Percentiles rank a stretch among this genome's conserved stretches.
Evolutionary conservation across 2,113 vertebrate species (phyloP).

Genomic region (Heterochromis multidens): DNA sequence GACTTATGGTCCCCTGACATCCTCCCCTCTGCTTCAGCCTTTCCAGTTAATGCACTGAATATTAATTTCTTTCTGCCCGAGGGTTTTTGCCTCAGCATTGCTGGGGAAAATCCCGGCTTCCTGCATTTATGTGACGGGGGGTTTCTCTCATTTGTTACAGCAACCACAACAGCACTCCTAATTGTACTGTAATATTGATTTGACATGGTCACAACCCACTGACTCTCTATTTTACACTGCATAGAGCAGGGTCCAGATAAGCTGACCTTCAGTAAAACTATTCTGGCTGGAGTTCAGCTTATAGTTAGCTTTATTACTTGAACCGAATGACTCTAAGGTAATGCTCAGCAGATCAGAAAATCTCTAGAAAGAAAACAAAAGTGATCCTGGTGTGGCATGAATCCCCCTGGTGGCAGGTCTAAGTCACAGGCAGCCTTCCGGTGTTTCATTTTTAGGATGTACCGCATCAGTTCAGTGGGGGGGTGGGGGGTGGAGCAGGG

Average conservation of each 20-base stretch:
- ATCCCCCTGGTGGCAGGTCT: slow-evolving; percentile 12
- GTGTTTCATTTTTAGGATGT: neutral
- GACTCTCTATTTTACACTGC: neutral
- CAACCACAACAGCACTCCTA: slow-evolving; percentile 20
- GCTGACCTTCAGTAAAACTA: neutral
- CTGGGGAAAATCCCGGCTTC: neutral
- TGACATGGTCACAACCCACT: slow-evolving; percentile 33
- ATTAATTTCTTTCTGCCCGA: neutral
- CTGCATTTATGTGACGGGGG: neutral
- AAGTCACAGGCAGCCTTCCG: neutral
- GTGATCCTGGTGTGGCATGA: neutral
- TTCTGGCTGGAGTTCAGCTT: slow-evolving; percentile 6
- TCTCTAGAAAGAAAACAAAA: neutral
- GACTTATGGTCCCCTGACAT: neutral
- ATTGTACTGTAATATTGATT: slow-evolving; percentile 59
- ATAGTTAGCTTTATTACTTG: neutral
- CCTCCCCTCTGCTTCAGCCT: neutral
- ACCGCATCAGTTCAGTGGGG: neutral
- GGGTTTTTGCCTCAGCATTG: neutral
- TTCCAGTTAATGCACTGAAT: neutral
- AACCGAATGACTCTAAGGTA: neutral
- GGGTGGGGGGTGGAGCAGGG: neutral
- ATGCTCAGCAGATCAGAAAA: neutral
- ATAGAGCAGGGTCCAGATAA: neutral
- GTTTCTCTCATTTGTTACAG: neutral